phyloP scores from a whole-genome alignment of 2,888 invertebrate species.

The Erebia ligea region DNA sequence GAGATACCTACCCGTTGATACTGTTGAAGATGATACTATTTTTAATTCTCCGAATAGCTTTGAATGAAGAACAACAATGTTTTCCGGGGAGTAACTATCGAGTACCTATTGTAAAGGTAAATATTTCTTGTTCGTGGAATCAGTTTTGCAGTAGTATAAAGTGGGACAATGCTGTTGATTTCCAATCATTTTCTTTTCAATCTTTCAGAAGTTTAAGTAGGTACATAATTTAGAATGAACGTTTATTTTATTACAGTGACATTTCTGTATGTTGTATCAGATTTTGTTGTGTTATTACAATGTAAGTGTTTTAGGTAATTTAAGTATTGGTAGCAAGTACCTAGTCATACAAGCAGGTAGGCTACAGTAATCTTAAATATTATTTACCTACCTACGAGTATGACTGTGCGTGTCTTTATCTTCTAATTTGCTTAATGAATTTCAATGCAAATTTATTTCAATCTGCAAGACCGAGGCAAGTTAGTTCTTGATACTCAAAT shows the following conservation, averaged over 20 bases:
- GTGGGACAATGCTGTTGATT: conserved; percentile 16
- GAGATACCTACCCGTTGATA: too few relatives aligned
- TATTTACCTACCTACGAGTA: too few relatives aligned
- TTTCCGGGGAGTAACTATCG: conserved; percentile 43
- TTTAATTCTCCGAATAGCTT: conserved; percentile 52
- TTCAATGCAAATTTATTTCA: too few relatives aligned
- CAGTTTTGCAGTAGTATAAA: conserved; percentile 20
- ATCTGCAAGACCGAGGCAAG: too few relatives aligned
- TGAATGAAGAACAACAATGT: conserved; percentile 48
- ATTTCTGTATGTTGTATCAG: conserved; percentile 23
- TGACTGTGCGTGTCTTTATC: too few relatives aligned
- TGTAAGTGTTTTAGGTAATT: conserved; percentile 17
- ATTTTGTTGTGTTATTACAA: conserved; percentile 27
- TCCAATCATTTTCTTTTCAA: conserved; percentile 25
- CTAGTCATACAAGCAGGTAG: neutral
- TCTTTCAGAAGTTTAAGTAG: conserved; percentile 16
- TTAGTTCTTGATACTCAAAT: too few relatives aligned
- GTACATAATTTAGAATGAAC: conserved; percentile 28
- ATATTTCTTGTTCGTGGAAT: conserved; percentile 46
- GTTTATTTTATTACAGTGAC: conserved; percentile 15
- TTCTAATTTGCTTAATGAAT: too few relatives aligned
- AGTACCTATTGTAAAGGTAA: conserved; percentile 52
- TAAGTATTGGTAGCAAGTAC: neutral
- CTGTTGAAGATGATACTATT: conserved; percentile 28
- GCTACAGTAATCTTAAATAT: too few relatives aligned